A percentile compares a stretch with the other conserved stretches of the same genome.
Conservation (phyloP, 2,113 vertebrate species). For the Centropristis striata region DNA sequence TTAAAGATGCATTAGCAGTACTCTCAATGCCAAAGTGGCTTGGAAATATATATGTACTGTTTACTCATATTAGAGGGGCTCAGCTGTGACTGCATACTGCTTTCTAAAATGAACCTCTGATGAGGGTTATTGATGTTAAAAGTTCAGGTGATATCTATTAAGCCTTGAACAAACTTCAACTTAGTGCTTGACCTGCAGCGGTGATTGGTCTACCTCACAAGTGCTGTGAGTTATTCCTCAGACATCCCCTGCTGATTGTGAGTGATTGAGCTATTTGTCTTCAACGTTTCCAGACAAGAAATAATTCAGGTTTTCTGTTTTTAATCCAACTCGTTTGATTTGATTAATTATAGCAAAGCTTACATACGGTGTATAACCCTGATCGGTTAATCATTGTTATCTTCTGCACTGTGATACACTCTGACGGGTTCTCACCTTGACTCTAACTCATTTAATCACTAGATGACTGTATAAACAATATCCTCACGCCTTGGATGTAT, state of each 20-base stretch:
- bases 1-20: background rate
- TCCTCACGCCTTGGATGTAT: background rate
- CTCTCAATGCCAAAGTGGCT: no score
- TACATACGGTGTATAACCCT: background rate
- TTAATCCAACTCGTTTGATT: conserved; percentile 5
- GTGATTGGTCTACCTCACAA: conserved; percentile 19
- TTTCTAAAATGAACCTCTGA: conserved; percentile 18
- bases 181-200: background rate
- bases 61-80: background rate
- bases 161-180: conserved; percentile 14
- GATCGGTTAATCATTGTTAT: conserved; percentile 37
- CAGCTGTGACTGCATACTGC: background rate
- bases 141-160: conserved; percentile 27
- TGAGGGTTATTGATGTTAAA: conserved; percentile 23
- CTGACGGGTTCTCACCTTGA: conserved; percentile 2
- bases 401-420: conserved; percentile 27
- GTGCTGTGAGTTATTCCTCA: conserved; percentile 3
- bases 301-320: conserved; percentile 5
- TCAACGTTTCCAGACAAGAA: background rate
- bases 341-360: conserved; percentile 37
- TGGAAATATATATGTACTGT: background rate
- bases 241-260: conserved; percentile 34
- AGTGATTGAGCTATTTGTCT: conserved; percentile 47
- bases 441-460: conserved; percentile 30
- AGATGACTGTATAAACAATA: conserved; percentile 23